phyloP scores from a whole-genome alignment of 30 jellyfish, hydroid and myxozoan species.

The Hydra vulgaris region DNA sequence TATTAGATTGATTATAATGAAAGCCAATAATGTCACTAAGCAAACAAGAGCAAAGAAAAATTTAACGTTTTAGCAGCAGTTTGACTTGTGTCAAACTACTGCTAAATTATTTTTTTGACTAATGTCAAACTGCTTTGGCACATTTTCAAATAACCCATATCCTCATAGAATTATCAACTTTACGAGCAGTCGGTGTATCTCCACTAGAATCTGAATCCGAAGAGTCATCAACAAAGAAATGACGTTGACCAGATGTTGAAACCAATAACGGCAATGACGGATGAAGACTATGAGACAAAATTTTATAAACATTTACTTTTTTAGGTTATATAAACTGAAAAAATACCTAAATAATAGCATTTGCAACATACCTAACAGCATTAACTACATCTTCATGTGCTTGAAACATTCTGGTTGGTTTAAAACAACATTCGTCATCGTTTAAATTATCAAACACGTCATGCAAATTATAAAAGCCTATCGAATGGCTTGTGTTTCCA shows the following conservation, averaged over 20 bases:
- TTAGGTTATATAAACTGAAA: neutral
- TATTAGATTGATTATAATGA: too few relatives aligned
- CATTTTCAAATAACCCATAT: slow-evolving; percentile 53
- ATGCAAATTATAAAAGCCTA: slow-evolving; percentile 2
- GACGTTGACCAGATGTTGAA: slow-evolving; percentile 98
- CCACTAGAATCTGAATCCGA: slow-evolving; percentile 32
- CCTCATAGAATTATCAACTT: slow-evolving; percentile 47
- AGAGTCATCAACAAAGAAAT: slow-evolving; percentile 28
- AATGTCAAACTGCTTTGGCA: too few relatives aligned
- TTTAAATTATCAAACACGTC: slow-evolving; percentile 10
- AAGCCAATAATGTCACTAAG: too few relatives aligned
- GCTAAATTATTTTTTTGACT: too few relatives aligned
- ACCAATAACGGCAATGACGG: slow-evolving; percentile 72
- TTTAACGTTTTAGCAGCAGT: too few relatives aligned
- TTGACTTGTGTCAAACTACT: too few relatives aligned
- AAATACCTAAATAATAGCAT: neutral
- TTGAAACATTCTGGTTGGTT: slow-evolving; percentile 8
- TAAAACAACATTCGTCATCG: slow-evolving; percentile 6
- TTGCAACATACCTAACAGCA: slow-evolving; percentile 54
- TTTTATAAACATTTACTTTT: neutral
- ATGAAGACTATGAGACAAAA: slow-evolving; percentile 50
- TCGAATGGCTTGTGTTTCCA: slow-evolving; percentile 25
- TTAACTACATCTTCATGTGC: slow-evolving; percentile 91
- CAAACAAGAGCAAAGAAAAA: too few relatives aligned
- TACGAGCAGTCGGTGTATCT: neutral